Evolutionary conservation across 2,888 invertebrate species (phyloP).

Genomic region (Eristalinus aeneus): DNA sequence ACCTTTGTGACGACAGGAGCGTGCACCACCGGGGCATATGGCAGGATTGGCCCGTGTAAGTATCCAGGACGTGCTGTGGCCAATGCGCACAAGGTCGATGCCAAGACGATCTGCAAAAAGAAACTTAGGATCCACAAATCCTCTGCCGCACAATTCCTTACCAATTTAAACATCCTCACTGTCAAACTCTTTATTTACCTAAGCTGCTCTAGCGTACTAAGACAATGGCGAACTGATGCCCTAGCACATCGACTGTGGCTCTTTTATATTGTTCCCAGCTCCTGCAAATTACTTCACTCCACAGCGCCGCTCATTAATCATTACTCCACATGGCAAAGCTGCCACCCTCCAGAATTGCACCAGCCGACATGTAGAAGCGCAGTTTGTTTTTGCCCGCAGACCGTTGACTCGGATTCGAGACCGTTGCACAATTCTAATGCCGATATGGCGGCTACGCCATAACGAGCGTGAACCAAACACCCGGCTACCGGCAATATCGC

Average conservation of each 20-base stretch:
- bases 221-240: constrained; percentile 76
- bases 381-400: constrained; percentile 60
- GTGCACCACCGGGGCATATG: constrained; percentile 66
- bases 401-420: constrained; percentile 55
- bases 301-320: constrained; percentile 66
- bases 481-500: not conserved
- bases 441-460: constrained; percentile 43
- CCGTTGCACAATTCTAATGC: constrained; percentile 61
- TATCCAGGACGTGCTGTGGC: constrained; percentile 77
- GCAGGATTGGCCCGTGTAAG: constrained; percentile 72
- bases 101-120: constrained; percentile 29
- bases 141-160: constrained; percentile 47
- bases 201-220: constrained; percentile 55
- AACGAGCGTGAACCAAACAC: constrained; percentile 28
- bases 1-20: constrained; percentile 63
- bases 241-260: constrained; percentile 72
- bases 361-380: constrained; percentile 28
- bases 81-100: constrained; percentile 68
- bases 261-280: constrained; percentile 76
- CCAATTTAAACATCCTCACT: constrained; percentile 71
- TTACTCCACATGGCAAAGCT: constrained; percentile 70
- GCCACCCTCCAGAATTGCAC: constrained; percentile 65
- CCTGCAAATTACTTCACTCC: constrained; percentile 41
- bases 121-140: too few relatives aligned
- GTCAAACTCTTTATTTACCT: constrained; percentile 4